Conservation (phyloP, 2,113 vertebrate genomes). For the Rhinolophus ferrumequinum region DNA sequence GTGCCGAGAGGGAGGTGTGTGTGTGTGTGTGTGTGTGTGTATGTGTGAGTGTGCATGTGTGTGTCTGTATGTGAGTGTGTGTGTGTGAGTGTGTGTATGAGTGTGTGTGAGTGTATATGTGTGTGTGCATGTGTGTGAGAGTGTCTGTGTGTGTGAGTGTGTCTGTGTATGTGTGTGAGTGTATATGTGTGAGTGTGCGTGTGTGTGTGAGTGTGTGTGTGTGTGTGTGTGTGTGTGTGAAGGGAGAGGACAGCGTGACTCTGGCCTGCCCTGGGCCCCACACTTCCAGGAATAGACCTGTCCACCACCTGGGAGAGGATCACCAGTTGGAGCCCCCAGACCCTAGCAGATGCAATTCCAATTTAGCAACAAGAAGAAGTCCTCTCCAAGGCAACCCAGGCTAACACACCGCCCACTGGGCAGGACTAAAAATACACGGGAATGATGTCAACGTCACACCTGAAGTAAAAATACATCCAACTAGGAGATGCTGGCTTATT, state of each 20-base stretch:
- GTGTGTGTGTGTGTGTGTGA: not conserved
- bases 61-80: not conserved
- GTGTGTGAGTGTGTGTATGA: not conserved
- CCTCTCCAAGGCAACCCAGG: constrained; percentile 80
- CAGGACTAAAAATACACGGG: constrained; percentile 78
- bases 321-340: constrained; percentile 37
- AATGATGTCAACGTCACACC: constrained; percentile 75
- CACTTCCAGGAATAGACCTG: constrained; percentile 30
- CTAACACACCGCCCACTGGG: constrained; percentile 77
- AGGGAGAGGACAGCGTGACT: not conserved
- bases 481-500: constrained; percentile 61
- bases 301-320: constrained; percentile 57
- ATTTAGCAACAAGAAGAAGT: constrained; percentile 74
- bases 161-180: not conserved
- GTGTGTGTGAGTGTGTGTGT: not conserved
- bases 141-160: not conserved
- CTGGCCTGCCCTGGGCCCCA: not conserved
- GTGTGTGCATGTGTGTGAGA: too few species aligned
- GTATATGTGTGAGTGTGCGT: not conserved
- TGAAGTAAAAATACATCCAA: constrained; percentile 77
- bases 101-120: not conserved
- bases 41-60: not conserved
- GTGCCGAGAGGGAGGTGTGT: not conserved
- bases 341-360: constrained; percentile 68
- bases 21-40: not conserved